Evolutionary conservation across 35 echinoderm and acorn worm species (phyloP).

Genomic region (Apostichopus parvimensis): DNA sequence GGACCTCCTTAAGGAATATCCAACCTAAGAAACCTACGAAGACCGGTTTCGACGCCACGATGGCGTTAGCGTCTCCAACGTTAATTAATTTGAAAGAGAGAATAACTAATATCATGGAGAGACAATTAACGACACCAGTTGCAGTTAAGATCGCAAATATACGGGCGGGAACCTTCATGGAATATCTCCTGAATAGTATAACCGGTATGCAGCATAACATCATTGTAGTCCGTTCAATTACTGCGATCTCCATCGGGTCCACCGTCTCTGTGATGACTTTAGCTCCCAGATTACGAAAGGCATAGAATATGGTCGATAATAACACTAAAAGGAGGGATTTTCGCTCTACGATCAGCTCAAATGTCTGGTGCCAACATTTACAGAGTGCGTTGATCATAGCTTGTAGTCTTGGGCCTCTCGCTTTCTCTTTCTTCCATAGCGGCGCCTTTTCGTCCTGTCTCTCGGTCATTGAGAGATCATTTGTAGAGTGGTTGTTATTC

Average conservation of each 20-base stretch:
- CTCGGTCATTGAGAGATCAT: constrained; percentile 34
- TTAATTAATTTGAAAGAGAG: constrained; percentile 50
- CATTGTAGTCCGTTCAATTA: constrained; percentile 34
- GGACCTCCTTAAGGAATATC: constrained; percentile 42
- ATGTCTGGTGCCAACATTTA: constrained; percentile 8
- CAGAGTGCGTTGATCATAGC: background rate
- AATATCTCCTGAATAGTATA: constrained; percentile 12
- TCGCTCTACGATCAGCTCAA: background rate
- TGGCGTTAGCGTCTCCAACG: constrained; percentile 49
- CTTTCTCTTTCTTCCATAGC: constrained; percentile 52
- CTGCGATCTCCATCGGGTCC: constrained; percentile 36
- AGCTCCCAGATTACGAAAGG: constrained; percentile 44
- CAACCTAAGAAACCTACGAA: constrained; percentile 45
- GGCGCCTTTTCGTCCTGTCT: constrained; percentile 37
- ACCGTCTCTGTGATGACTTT: constrained; percentile 30
- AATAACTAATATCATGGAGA: constrained; percentile 53
- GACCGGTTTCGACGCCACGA: constrained; percentile 45
- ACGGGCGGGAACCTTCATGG: background rate
- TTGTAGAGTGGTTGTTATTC: constrained; percentile 15
- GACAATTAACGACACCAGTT: constrained; percentile 33
- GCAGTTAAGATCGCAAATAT: constrained; percentile 4
- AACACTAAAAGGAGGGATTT: constrained; percentile 35
- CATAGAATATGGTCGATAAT: constrained; percentile 37
- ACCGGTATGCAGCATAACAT: constrained; percentile 36
- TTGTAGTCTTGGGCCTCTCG: background rate